phyloP scores from a whole-genome alignment of 2,888 invertebrate species.

The Polydrusus pterygomalis region DNA sequence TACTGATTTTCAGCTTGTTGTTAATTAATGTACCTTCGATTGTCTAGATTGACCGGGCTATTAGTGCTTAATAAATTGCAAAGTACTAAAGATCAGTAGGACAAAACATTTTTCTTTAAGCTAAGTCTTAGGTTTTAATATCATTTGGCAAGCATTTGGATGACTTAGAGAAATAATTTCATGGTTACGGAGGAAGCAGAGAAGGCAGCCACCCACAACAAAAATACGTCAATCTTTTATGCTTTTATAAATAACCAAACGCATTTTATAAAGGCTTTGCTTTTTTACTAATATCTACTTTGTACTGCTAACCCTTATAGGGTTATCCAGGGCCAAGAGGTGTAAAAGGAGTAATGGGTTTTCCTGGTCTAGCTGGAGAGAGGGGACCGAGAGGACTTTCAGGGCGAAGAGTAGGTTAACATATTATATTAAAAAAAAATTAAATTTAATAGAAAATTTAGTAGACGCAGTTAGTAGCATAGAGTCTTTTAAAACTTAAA shows the following conservation, averaged over 20 bases:
- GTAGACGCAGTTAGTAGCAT: too few relatives aligned
- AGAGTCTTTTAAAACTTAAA: too few relatives aligned
- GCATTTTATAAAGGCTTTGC: conserved; percentile 3
- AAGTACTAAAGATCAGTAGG: too few relatives aligned
- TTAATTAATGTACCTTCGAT: too few relatives aligned
- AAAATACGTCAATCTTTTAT: not conserved
- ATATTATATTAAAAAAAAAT: not conserved
- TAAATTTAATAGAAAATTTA: not conserved
- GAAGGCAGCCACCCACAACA: not conserved
- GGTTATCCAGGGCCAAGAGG: conserved; percentile 74
- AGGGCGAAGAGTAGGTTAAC: conserved; percentile 42
- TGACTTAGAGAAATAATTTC: not conserved
- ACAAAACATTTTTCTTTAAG: too few relatives aligned
- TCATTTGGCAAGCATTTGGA: not conserved
- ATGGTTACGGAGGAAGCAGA: not conserved
- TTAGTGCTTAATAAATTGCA: too few relatives aligned
- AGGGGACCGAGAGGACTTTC: conserved; percentile 65
- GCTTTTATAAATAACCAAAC: not conserved
- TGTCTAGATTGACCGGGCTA: too few relatives aligned
- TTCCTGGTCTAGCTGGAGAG: conserved; percentile 70
- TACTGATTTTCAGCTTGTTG: too few relatives aligned
- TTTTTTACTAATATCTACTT: conserved; percentile 11
- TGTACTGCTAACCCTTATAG: conserved; percentile 58
- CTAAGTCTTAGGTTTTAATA: not conserved
- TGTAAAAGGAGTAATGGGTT: conserved; percentile 69